Conservation (phyloP, 2,797 vertebrate genomes). For the Arrhamphus sclerolepis region DNA sequence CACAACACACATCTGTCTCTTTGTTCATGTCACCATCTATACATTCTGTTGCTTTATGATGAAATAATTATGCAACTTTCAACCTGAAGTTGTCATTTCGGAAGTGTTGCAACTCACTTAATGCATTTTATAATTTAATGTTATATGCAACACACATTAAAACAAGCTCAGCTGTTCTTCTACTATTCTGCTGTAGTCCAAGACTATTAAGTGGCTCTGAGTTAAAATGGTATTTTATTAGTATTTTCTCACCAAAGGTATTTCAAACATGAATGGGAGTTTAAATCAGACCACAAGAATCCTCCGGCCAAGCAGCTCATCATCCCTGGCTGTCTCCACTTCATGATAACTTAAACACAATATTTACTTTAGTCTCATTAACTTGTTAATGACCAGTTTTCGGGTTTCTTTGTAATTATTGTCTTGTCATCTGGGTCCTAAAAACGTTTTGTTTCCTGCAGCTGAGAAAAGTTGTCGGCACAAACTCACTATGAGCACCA, state of each 20-base stretch:
- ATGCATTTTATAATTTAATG: too few species aligned
- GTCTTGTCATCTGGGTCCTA: conserved; percentile 14
- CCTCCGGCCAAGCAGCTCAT: conserved; percentile 6
- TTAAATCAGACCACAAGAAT: too few species aligned
- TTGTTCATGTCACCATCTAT: too few species aligned
- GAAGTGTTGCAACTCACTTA: too few species aligned
- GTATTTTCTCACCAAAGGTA: too few species aligned
- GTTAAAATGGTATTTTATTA: too few species aligned
- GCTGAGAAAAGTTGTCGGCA: background rate
- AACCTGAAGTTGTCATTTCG: background rate
- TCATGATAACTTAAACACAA: conserved; percentile 20
- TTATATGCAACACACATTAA: too few species aligned
- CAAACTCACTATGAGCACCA: background rate
- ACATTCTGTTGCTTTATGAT: too few species aligned
- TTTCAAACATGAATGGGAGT: too few species aligned
- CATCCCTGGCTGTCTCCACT: conserved; percentile 11
- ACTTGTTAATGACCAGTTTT: conserved; percentile 8
- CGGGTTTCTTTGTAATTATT: background rate
- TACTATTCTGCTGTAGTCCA: too few species aligned
- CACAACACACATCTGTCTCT: background rate
- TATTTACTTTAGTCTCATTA: conserved; percentile 38
- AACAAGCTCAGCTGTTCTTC: too few species aligned
- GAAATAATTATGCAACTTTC: background rate
- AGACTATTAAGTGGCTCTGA: too few species aligned
- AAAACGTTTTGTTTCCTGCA: background rate